These are phyloP conservation scores for Bambusicola thoracicus DNA, from an alignment of 2,113 vertebrate species.

Conservation along the genomic window DNA sequence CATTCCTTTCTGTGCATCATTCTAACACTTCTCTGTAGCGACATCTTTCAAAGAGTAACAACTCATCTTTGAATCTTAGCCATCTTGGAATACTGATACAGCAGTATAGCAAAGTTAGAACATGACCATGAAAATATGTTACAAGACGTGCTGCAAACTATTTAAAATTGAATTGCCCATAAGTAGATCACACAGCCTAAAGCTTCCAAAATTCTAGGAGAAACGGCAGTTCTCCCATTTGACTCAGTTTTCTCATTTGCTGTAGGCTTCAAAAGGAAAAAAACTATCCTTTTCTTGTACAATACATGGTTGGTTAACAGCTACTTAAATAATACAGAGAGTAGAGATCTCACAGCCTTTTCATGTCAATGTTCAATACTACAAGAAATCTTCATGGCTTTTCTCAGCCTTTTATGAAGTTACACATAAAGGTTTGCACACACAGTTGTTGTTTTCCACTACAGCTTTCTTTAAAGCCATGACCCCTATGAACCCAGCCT, in stretches of 20 bases:
- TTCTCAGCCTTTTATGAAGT: background rate
- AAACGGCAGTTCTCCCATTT: background rate
- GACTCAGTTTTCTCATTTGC: background rate
- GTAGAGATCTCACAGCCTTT: background rate
- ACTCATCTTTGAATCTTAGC: background rate
- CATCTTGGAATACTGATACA: background rate
- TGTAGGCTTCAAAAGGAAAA: background rate
- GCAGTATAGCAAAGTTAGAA: background rate
- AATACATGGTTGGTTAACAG: background rate
- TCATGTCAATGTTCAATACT: background rate
- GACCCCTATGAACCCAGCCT: background rate
- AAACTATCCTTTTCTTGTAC: background rate
- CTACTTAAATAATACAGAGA: background rate
- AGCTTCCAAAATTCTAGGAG: background rate
- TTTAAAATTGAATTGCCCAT: background rate
- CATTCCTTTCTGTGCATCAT: background rate
- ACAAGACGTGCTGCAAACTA: background rate
- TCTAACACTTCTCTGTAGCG: background rate
- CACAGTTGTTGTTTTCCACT: background rate
- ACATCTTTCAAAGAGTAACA: background rate
- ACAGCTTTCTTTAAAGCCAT: background rate
- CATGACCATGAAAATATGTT: background rate
- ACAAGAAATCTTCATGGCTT: background rate
- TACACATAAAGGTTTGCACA: background rate
- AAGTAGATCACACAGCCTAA: background rate